These are phyloP conservation scores for Neoarius graeffei DNA, from an alignment of 2,113 vertebrate species.

Conservation along the genomic window DNA sequence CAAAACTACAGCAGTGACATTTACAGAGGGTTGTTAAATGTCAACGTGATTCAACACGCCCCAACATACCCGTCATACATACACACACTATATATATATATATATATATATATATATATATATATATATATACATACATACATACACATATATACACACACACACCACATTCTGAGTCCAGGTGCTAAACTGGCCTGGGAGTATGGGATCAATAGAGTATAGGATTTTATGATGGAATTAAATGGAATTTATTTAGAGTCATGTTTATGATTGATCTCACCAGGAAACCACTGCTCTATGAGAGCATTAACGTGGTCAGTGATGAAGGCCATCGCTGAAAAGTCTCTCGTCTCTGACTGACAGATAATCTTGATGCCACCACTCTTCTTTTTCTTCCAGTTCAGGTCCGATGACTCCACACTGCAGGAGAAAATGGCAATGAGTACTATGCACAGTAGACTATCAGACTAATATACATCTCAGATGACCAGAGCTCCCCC, in stretches of 20 bases:
- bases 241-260: not conserved
- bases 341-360: conserved; percentile 91
- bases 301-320: conserved; percentile 93
- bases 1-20: no score
- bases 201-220: not conserved
- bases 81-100: no score
- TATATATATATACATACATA: no score
- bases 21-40: no score
- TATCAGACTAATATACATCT: not conserved
- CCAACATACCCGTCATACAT: no score
- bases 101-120: no score
- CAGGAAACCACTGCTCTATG: conserved; percentile 99
- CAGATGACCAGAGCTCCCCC: not conserved
- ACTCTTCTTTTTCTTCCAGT: conserved; percentile 96
- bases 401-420: conserved; percentile 92
- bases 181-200: no score
- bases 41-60: no score
- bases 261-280: conserved; percentile 69
- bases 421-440: conserved; percentile 63
- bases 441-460: no score
- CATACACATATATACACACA: no score
- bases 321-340: conserved; percentile 97
- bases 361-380: conserved; percentile 95
- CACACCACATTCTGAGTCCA: no score
- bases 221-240: no score